Percentiles rank a stretch among this genome's conserved stretches.
Conservation (phyloP, 2,888 invertebrate genomes). For the Melikaiella ostensackeni region DNA sequence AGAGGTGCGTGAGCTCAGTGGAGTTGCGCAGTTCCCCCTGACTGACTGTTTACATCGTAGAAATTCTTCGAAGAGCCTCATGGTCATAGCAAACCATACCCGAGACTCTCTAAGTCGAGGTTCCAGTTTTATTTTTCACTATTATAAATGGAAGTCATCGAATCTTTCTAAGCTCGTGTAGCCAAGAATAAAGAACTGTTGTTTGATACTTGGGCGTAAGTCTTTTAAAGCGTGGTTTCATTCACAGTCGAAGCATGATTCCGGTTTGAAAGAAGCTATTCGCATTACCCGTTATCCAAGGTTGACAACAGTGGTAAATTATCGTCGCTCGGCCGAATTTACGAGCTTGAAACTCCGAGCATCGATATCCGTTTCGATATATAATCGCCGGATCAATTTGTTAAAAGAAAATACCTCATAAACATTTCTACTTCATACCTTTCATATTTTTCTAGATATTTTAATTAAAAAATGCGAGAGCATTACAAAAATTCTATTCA, state of each 20-base stretch:
- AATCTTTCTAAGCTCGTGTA: not conserved
- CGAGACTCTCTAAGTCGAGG: too few relatives aligned
- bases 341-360: constrained; percentile 31
- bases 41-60: too few relatives aligned
- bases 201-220: not conserved
- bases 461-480: too few relatives aligned
- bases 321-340: constrained; percentile 40
- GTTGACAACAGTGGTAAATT: constrained; percentile 40
- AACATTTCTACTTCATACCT: too few relatives aligned
- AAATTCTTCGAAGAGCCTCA: too few relatives aligned
- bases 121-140: too few relatives aligned
- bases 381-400: constrained; percentile 9
- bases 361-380: constrained; percentile 35
- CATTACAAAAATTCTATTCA: too few relatives aligned
- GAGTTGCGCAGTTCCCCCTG: too few relatives aligned
- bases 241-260: constrained; percentile 29
- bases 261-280: constrained; percentile 43
- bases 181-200: not conserved
- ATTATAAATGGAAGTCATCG: not conserved
- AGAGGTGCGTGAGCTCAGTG: too few relatives aligned
- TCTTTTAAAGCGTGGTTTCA: constrained; percentile 23
- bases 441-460: too few relatives aligned
- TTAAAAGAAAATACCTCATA: not conserved
- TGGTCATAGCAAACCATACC: too few relatives aligned
- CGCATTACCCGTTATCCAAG: constrained; percentile 41